A percentile compares a stretch with the other conserved stretches of the same genome.
phyloP scores from a whole-genome alignment of 2,113 vertebrate genomes.

The Ivindomyrus marchei region DNA sequence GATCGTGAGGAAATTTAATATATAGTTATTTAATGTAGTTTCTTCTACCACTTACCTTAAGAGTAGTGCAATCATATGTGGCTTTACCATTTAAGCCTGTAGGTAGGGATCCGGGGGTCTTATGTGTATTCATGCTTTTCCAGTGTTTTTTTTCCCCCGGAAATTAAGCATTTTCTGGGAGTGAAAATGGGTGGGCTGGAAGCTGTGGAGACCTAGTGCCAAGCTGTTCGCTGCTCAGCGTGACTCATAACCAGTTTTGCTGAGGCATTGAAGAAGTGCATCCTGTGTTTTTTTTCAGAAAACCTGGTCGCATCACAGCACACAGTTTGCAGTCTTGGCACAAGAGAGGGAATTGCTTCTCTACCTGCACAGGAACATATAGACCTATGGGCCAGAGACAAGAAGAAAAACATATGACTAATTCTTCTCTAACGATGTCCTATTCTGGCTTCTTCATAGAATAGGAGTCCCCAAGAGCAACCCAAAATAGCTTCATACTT shows the following conservation, averaged over 20 bases:
- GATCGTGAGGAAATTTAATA: background rate
- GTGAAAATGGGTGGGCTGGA: background rate
- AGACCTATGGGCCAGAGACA: conserved; percentile 41
- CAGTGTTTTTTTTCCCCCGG: background rate
- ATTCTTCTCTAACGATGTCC: conserved; percentile 50
- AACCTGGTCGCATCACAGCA: conserved; percentile 11
- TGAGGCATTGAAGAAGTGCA: conserved; percentile 19
- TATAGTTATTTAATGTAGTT: background rate
- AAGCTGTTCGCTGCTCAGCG: background rate
- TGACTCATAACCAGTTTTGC: conserved; percentile 22
- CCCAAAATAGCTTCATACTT: conserved; percentile 32
- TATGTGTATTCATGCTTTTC: background rate
- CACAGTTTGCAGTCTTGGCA: conserved; percentile 1
- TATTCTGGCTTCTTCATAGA: conserved; percentile 42
- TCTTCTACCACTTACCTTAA: background rate
- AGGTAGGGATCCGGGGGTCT: background rate
- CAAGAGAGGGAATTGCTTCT: conserved; percentile 11
- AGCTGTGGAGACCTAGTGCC: background rate
- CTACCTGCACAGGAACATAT: background rate
- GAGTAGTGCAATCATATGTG: background rate
- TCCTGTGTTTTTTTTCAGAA: conserved; percentile 16
- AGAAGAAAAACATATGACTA: conserved; percentile 57
- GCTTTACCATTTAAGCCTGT: background rate
- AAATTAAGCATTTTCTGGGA: background rate
- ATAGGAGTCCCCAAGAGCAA: conserved; percentile 32